Evolutionary conservation across 2,797 vertebrate genomes (phyloP), one percentile per base, ranked within the genome.

Genomic region (Enteromius fasciolatus): DNA sequence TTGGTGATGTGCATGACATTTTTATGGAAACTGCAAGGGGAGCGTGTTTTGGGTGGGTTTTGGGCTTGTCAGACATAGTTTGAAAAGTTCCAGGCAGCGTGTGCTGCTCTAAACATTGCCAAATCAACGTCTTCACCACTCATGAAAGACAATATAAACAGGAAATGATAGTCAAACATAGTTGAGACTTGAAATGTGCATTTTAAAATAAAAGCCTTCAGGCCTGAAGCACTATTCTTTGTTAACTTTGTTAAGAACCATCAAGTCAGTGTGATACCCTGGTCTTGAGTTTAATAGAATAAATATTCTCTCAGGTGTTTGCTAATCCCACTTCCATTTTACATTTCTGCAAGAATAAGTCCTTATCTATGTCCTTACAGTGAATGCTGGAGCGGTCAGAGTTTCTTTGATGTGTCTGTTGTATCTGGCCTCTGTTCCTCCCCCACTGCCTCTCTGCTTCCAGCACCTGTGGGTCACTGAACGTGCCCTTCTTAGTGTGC

Each of bases 131-230:
- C 81, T 79, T 82, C 87, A 81, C 64, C 74, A 80, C 88, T 88
- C 86, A 79, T 83, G 78, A 85, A 80, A 83, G 11, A 85, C 77
- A 80, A 85, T 83, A 83, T 92, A 92, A 93, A 92, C 91, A 92
- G 90, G 89, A 93, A 91, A 89, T 86, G 50, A 74, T 86, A 89
- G 86, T 82, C 86, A 83, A 89, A 91, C 87, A 86, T 88, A 87
- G 89, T 89, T 88, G 86, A 85, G 85, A 87, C 85, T 88, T 84
- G 77, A 89, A 91, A 88, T 87, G 76, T 72, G 82, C 15, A 39
- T 44, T 83, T 81, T 46, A 46, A 61, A 82, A 50, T 14, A 23
- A 48, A 64, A 28, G 5, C 12, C 61, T 17, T 52, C 52, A 82
- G 46, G 57, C 7, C 9, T 52, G 18, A 50, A 54, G n/a, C 61